Evolutionary conservation across 2,797 vertebrate species (phyloP).

Genomic region (Pangasius krempfi): DNA sequence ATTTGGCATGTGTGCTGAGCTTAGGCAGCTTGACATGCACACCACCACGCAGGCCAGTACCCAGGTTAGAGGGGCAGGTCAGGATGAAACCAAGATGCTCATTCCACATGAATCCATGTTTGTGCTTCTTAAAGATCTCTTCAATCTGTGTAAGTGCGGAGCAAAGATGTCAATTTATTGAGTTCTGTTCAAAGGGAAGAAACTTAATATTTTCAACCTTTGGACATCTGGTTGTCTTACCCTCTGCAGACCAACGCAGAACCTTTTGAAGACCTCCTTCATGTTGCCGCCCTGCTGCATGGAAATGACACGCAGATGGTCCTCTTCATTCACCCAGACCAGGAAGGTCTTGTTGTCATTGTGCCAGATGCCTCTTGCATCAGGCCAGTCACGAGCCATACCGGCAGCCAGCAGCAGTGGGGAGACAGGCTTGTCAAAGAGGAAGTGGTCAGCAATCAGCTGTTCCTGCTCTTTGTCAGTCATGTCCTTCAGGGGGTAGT

Average conservation of each 20-base stretch:
- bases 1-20: conserved; percentile 85
- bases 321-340: conserved; percentile 87
- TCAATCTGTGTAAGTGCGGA: conserved; percentile 74
- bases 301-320: conserved; percentile 85
- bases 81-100: conserved; percentile 84
- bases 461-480: conserved; percentile 82
- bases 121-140: conserved; percentile 82
- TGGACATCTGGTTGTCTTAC: conserved; percentile 56
- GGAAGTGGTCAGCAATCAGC: conserved; percentile 85
- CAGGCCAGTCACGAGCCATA: conserved; percentile 88
- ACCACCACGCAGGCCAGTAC: conserved; percentile 83
- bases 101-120: conserved; percentile 86
- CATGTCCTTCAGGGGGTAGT: conserved; percentile 84
- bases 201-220: not conserved
- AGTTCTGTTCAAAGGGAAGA: not conserved
- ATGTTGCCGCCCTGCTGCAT: conserved; percentile 86
- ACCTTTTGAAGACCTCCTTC: conserved; percentile 86
- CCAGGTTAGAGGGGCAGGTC: conserved; percentile 86
- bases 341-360: conserved; percentile 84
- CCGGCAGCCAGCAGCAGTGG: conserved; percentile 83
- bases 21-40: conserved; percentile 83
- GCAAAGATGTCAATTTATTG: not conserved
- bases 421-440: conserved; percentile 86
- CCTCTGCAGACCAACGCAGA: conserved; percentile 82
- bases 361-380: conserved; percentile 85